A percentile compares a stretch with the other conserved stretches of the same genome.
Conservation (phyloP, 2,888 invertebrate genomes). For the Linnaemya vulpina region DNA sequence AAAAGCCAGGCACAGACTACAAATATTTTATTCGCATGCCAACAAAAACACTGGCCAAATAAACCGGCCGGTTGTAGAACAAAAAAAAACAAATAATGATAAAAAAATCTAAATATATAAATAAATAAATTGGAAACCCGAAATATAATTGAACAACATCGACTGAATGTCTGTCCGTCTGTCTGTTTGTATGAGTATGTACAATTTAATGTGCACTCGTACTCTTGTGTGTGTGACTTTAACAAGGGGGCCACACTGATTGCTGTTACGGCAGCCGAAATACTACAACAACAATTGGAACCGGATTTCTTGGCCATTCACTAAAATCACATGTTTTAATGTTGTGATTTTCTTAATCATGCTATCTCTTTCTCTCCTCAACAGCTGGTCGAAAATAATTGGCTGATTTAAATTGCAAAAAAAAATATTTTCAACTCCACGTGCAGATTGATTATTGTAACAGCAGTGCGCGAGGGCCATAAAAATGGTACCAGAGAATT, state of each 20-base stretch:
- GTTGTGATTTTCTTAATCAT: constrained; percentile 12
- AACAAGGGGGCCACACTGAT: constrained; percentile 59
- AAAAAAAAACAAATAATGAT: background rate
- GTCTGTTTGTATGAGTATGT: background rate
- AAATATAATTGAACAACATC: constrained; percentile 57
- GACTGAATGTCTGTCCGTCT: background rate
- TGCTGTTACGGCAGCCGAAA: constrained; percentile 39
- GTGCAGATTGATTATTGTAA: background rate
- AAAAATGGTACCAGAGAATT: background rate
- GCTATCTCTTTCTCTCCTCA: background rate
- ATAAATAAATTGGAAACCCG: constrained; percentile 10
- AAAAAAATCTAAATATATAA: too few relatives aligned
- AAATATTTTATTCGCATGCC: background rate
- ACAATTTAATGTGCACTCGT: constrained; percentile 15
- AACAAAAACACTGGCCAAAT: constrained; percentile 9
- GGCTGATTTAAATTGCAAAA: constrained; percentile 8
- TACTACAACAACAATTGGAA: constrained; percentile 43
- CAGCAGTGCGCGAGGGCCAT: background rate
- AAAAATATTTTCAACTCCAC: background rate
- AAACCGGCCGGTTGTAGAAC: constrained; percentile 55
- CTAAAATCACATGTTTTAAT: constrained; percentile 65
- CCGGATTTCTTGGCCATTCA: constrained; percentile 61
- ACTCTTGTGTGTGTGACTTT: constrained; percentile 26
- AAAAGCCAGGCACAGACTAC: constrained; percentile 8
- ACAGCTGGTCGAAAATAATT: constrained; percentile 20